Evolutionary conservation across 2,113 vertebrate species (phyloP), one percentile per base, ranked within the genome.

Genomic region (Ciconia stormi): DNA sequence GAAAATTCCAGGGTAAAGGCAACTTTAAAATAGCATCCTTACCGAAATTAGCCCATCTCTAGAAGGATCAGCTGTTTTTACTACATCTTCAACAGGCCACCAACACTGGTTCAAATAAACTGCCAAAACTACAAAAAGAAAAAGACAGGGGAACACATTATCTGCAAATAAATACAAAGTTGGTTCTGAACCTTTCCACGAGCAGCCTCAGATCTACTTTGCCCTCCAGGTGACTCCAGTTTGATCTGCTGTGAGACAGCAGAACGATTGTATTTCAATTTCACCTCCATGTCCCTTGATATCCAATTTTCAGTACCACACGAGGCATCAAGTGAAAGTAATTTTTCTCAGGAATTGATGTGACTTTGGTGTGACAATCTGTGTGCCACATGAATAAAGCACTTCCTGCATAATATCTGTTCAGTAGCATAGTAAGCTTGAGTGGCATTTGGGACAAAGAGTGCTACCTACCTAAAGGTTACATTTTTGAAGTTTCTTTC

Each of bases 1-100:
- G 61, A 23, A 92, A 74, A 10, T n/a, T 90, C 38, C 46, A 77
- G 69, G 29, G 38, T 50, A 73, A 94, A 91, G 69, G 32, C 13
- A 90, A 47, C 10, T 10, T 82, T 67, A 52, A 63, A 80, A 58
- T 0, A 53, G 10, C 32, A 65, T 30, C 63, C 46, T 98, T 95
- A 99, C 99, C 97, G 52, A 82, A 78, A 98, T 36, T 13, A 99
- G 97, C 16, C 99, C 99, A 52, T 97, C 96, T 96, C 98, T 98
- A 53, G 97, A 95, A 61, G 96, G 85, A 96, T 98, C 97, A 30
- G 98, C 97, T 0, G 99, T 99, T 79, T 98, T 98, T 30, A 99
- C 80, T 7, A 98, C 67, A 27, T 99, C 98, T 80, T 98, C 98
- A 34, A 98, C 73, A 53, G 95, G 49, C 99, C 99, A 99, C 99